Conservation (phyloP, 2,113 vertebrate genomes). For the Salvelinus alpinus region DNA sequence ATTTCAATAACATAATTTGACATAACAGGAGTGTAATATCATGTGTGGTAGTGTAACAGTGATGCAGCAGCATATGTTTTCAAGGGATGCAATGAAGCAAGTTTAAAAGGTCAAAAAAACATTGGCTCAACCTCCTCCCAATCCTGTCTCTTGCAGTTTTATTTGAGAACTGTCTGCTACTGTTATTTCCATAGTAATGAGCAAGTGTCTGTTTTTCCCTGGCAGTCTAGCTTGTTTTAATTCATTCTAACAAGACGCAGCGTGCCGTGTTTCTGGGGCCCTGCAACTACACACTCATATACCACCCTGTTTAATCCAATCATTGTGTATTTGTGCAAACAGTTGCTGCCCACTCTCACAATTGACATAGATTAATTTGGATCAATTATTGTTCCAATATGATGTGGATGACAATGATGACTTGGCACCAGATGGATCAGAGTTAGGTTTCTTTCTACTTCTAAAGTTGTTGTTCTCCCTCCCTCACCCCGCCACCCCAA, state of each 20-base stretch:
- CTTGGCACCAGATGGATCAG: no score
- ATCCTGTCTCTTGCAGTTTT: background rate
- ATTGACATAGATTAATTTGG: background rate
- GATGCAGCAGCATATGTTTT: background rate
- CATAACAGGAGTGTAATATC: no score
- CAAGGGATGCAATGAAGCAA: background rate
- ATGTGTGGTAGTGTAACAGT: background rate
- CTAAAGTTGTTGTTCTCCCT: no score
- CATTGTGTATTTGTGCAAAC: slow-evolving; percentile 5
- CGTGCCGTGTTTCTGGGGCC: background rate
- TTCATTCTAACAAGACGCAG: background rate
- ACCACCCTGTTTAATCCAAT: background rate
- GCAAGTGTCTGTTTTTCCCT: background rate
- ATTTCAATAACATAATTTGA: no score
- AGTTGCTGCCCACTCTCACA: background rate
- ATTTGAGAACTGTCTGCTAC: background rate
- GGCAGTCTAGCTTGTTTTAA: background rate
- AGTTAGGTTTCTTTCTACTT: no score
- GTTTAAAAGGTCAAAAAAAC: background rate
- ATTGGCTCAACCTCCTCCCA: background rate
- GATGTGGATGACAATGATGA: no score
- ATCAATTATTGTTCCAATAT: no score
- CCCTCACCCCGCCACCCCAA: background rate
- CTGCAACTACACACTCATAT: background rate
- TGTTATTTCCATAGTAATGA: background rate